Evolutionary conservation across 2,888 invertebrate genomes (phyloP).

Genomic region (Phengaris arion): DNA sequence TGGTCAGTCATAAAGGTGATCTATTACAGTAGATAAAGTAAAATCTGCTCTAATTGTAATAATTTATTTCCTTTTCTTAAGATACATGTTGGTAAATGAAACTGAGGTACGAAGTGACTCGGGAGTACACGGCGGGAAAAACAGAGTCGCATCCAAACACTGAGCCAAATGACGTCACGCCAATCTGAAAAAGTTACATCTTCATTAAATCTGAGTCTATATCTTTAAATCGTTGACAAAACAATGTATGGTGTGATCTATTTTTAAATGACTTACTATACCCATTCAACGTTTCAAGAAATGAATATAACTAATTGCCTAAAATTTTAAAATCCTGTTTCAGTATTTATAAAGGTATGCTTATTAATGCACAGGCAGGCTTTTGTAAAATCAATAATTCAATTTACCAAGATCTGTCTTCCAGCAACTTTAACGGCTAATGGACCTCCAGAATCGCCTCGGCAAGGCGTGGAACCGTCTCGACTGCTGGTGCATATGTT

Average conservation of each 20-base stretch:
- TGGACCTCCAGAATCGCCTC: slow-evolving; percentile 64
- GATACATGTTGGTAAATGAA: slow-evolving; percentile 47
- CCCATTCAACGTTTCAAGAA: too few species aligned
- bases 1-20: neutral
- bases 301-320: too few species aligned
- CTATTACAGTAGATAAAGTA: neutral
- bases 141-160: slow-evolving; percentile 46
- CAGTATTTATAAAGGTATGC: too few species aligned
- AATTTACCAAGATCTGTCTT: slow-evolving; percentile 46
- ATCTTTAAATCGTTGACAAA: neutral
- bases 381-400: too few species aligned
- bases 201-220: neutral
- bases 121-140: slow-evolving; percentile 51
- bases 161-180: slow-evolving; percentile 52
- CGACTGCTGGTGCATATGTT: slow-evolving; percentile 48
- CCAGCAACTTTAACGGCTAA: slow-evolving; percentile 44
- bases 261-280: too few species aligned
- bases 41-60: neutral
- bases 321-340: too few species aligned
- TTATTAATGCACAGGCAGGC: too few species aligned
- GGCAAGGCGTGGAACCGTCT: slow-evolving; percentile 45
- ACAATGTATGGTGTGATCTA: too few species aligned
- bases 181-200: slow-evolving; percentile 40
- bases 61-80: neutral
- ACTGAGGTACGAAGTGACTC: slow-evolving; percentile 48